Percentiles rank a stretch among this genome's conserved stretches.
Conservation (phyloP, 2,888 invertebrate species). For the Pyralis farinalis region DNA sequence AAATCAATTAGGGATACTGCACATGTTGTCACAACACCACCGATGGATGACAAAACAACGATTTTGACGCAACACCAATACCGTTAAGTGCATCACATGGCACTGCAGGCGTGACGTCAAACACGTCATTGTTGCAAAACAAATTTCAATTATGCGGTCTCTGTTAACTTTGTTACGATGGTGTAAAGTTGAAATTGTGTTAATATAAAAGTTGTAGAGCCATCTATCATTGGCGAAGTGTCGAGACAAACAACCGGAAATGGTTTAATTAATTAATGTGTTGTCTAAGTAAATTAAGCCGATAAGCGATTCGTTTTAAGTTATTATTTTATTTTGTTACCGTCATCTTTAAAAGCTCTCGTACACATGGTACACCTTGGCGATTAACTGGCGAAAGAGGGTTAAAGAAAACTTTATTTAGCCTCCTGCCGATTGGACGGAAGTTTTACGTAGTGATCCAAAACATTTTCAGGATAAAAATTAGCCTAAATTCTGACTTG, state of each 20-base stretch:
- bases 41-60: conserved; percentile 35
- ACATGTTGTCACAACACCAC: conserved; percentile 6
- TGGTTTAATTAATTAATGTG: conserved; percentile 43
- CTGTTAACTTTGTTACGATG: background rate
- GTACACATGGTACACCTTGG: too few relatives aligned
- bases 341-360: too few relatives aligned
- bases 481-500: too few relatives aligned
- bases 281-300: conserved; percentile 44
- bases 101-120: conserved; percentile 29
- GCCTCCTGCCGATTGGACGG: too few relatives aligned
- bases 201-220: background rate
- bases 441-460: too few relatives aligned
- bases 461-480: too few relatives aligned
- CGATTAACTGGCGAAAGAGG: too few relatives aligned
- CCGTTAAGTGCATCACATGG: conserved; percentile 58
- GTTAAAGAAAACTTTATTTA: too few relatives aligned
- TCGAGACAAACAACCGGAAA: conserved; percentile 43
- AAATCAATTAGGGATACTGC: conserved; percentile 38
- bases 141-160: background rate
- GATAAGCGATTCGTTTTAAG: too few relatives aligned
- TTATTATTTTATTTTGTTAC: too few relatives aligned
- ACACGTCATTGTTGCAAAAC: conserved; percentile 20
- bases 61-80: conserved; percentile 48
- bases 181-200: conserved; percentile 5
- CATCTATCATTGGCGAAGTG: conserved; percentile 54